Conservation (phyloP, 2,113 vertebrate genomes). For the Apistogramma diplotaenia region DNA sequence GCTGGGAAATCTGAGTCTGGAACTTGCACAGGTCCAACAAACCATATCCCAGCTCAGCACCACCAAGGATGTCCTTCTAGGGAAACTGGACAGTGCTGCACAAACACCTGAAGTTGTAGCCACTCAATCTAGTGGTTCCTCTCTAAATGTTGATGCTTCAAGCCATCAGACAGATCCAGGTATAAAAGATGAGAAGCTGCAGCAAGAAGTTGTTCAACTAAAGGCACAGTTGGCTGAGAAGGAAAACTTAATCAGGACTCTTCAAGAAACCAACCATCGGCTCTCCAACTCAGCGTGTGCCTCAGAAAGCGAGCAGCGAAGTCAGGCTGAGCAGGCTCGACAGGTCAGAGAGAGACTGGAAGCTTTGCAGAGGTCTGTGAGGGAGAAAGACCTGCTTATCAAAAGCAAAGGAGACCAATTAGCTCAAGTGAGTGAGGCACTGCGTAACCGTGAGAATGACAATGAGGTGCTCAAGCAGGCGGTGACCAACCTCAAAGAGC, state of each 20-base stretch:
- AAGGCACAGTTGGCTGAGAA: constrained; percentile 79
- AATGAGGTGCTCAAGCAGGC: constrained; percentile 95
- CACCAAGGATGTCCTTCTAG: constrained; percentile 89
- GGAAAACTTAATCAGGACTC: constrained; percentile 83
- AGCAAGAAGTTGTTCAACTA: constrained; percentile 76
- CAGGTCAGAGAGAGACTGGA: constrained; percentile 83
- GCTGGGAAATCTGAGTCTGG: constrained; percentile 85
- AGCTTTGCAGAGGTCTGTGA: constrained; percentile 84
- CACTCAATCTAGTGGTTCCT: not conserved
- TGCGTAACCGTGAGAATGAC: constrained; percentile 90
- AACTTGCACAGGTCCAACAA: constrained; percentile 90
- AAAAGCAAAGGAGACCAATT: constrained; percentile 94
- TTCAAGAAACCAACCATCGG: constrained; percentile 92
- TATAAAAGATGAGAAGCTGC: constrained; percentile 50
- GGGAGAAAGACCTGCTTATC: constrained; percentile 95
- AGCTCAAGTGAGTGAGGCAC: constrained; percentile 81
- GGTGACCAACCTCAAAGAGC: constrained; percentile 95
- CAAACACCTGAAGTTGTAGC: constrained; percentile 55
- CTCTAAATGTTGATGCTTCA: constrained; percentile 17
- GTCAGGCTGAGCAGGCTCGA: constrained; percentile 79
- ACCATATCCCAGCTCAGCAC: constrained; percentile 88
- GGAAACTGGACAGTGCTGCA: constrained; percentile 83
- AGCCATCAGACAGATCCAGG: not conserved
- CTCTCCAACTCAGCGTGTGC: constrained; percentile 84
- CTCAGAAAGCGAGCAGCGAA: constrained; percentile 81